A percentile compares a stretch with the other conserved stretches of the same genome.
phyloP scores from a whole-genome alignment of 2,797 vertebrate genomes.

The Alfaro cultratus region DNA sequence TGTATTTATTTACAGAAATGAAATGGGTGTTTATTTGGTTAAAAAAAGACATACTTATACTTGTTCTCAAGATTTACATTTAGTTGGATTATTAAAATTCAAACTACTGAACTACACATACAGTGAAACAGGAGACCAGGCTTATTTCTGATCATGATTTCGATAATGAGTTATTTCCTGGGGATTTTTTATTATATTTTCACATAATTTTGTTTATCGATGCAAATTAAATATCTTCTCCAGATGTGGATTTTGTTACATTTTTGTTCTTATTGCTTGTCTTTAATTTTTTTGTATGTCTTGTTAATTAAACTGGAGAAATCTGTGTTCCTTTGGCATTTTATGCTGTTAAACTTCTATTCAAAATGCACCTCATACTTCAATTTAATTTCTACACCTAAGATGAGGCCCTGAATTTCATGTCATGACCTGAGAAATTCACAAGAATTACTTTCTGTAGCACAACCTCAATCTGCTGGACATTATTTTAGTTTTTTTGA shows the following conservation, averaged over 20 bases:
- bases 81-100: background rate
- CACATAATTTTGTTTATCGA: background rate
- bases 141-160: background rate
- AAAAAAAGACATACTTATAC: background rate
- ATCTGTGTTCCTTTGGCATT: background rate
- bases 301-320: background rate
- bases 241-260: background rate
- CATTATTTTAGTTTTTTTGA: slow-evolving; percentile 61
- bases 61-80: background rate
- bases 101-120: background rate
- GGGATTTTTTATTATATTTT: background rate
- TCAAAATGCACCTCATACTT: background rate
- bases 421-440: slow-evolving; percentile 73
- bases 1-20: background rate
- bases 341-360: background rate
- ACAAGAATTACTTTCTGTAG: slow-evolving; percentile 65
- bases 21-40: background rate
- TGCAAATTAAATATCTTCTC: background rate
- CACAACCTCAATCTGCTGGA: slow-evolving; percentile 66
- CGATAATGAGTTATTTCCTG: background rate
- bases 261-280: background rate
- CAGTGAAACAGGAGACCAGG: background rate
- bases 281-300: background rate
- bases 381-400: slow-evolving; percentile 52
- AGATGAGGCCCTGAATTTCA: slow-evolving; percentile 71